A percentile compares a stretch with the other conserved stretches of the same genome.
These are phyloP conservation scores for Parnassius smintheus DNA, from an alignment of 2,888 invertebrate genomes.

Conservation along the genomic window DNA sequence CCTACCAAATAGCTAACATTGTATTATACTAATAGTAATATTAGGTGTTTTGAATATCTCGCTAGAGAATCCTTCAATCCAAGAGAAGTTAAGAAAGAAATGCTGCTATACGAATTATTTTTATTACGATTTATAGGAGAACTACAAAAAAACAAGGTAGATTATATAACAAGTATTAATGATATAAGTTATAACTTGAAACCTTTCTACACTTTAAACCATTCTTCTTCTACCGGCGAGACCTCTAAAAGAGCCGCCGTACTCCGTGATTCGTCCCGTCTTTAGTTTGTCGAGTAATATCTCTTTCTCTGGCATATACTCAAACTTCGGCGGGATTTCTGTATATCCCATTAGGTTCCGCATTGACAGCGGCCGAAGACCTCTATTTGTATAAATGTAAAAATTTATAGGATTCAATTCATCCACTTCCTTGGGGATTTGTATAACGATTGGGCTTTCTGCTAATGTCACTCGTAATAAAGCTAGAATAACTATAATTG, in stretches of 20 bases:
- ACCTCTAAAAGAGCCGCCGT: neutral
- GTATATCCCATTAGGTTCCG: conserved; percentile 1
- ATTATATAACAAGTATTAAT: no score
- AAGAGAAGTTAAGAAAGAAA: no score
- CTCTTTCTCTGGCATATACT: conserved; percentile 4
- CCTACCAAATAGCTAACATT: no score
- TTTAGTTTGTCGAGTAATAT: conserved; percentile 2
- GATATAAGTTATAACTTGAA: no score
- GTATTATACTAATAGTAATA: no score
- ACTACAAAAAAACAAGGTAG: no score
- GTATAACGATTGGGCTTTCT: conserved; percentile 6
- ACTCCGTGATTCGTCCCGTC: neutral
- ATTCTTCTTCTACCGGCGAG: conserved; percentile 9
- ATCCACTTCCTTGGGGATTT: conserved; percentile 11
- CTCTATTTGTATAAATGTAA: conserved; percentile 9
- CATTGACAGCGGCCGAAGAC: conserved; percentile 5
- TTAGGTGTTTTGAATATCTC: no score
- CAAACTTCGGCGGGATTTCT: neutral
- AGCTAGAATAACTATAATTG: neutral
- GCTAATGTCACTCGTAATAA: neutral
- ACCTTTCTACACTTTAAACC: neutral
- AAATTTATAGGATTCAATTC: conserved; percentile 15
- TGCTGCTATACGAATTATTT: no score
- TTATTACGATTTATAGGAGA: no score
- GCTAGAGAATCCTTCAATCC: no score